These are phyloP conservation scores for Taphrorychus bicolor DNA, from an alignment of 2,888 invertebrate genomes.

Conservation along the genomic window DNA sequence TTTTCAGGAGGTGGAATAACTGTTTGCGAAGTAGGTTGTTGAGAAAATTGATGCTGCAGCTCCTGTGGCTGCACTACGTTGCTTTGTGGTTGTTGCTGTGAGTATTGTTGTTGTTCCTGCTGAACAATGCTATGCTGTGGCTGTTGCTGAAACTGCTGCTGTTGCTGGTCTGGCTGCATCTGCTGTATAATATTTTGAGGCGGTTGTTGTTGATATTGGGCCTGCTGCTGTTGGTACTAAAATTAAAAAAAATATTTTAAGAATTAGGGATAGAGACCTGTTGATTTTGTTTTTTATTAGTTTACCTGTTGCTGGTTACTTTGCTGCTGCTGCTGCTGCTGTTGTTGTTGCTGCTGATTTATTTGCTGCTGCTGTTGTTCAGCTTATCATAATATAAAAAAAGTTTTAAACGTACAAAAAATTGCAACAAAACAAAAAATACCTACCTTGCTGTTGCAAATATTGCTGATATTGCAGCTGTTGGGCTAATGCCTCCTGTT, in stretches of 20 bases:
- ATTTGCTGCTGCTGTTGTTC: conserved; percentile 38
- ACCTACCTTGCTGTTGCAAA: conserved; percentile 63
- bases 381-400: too few relatives aligned
- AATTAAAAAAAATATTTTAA: background rate
- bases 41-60: conserved; percentile 33
- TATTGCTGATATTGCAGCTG: conserved; percentile 66
- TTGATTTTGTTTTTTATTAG: too few relatives aligned
- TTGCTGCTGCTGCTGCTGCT: conserved; percentile 45
- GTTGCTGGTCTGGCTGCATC: conserved; percentile 29
- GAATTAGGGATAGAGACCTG: background rate
- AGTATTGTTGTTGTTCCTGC: conserved; percentile 51
- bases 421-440: background rate
- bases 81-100: conserved; percentile 23
- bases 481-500: conserved; percentile 61
- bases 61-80: conserved; percentile 28
- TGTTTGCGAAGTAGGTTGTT: conserved; percentile 9
- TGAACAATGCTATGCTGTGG: conserved; percentile 39
- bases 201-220: conserved; percentile 42
- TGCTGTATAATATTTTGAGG: conserved; percentile 17
- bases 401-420: too few relatives aligned
- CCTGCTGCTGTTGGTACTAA: conserved; percentile 21
- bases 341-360: conserved; percentile 45
- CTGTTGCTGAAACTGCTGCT: conserved; percentile 33
- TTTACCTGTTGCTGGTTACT: conserved; percentile 40
- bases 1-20: conserved; percentile 26